Conservation (phyloP, 2,888 invertebrate genomes). For the Pseudococcus viburni region DNA sequence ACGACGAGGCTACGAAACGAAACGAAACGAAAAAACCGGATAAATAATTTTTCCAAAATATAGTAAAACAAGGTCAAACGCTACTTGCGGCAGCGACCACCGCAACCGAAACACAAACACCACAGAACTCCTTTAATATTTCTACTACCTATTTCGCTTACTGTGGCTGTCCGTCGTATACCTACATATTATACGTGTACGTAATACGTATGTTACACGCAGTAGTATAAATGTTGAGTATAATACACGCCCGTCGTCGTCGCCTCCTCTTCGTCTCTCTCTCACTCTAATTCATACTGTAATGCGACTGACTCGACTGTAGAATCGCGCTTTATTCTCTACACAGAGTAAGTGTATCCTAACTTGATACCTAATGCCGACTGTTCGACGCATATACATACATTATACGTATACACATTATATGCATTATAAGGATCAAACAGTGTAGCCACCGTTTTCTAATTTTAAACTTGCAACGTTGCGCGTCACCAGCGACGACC, state of each 20-base stretch:
- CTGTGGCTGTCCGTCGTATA: background rate
- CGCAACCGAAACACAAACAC: background rate
- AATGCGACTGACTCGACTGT: background rate
- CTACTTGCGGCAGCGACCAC: background rate
- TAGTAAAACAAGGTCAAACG: slow-evolving; percentile 39
- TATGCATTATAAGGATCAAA: slow-evolving; percentile 37
- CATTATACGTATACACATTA: slow-evolving; percentile 4
- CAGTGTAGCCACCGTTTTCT: slow-evolving; percentile 48
- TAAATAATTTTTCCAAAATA: slow-evolving; percentile 30
- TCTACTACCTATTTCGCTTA: background rate
- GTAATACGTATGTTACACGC: background rate
- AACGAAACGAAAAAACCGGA: slow-evolving; percentile 8
- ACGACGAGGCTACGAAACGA: background rate
- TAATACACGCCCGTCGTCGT: background rate
- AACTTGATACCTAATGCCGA: slow-evolving; percentile 38
- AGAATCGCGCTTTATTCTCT: background rate
- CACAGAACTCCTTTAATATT: background rate
- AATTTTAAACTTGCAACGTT: slow-evolving; percentile 33
- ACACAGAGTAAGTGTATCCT: background rate
- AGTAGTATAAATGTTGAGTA: background rate
- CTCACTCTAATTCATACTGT: background rate
- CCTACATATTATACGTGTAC: too few relatives aligned
- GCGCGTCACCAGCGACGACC: slow-evolving; percentile 9
- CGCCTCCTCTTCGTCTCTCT: background rate
- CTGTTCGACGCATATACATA: background rate